Evolutionary conservation across 2,113 vertebrate species (phyloP).

Genomic region (Dromaius novaehollandiae): DNA sequence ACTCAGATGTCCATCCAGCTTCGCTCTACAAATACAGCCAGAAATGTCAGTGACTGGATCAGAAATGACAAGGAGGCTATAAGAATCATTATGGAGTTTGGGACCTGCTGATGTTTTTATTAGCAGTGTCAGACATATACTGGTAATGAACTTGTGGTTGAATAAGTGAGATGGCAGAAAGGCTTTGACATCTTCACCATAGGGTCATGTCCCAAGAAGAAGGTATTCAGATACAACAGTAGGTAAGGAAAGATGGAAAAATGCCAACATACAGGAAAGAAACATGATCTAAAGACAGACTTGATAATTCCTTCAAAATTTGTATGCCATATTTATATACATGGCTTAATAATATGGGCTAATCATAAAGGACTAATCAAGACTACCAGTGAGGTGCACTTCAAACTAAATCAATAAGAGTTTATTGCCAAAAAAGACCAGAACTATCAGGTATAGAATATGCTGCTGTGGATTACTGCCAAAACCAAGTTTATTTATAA

Average conservation of each 20-base stretch:
- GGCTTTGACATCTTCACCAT: not conserved
- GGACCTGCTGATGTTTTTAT: not conserved
- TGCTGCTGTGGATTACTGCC: not conserved
- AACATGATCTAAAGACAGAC: not conserved
- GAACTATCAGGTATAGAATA: not conserved
- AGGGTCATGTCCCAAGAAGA: not conserved
- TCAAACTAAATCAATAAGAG: not conserved
- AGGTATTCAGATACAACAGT: not conserved
- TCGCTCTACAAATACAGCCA: not conserved
- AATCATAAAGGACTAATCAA: not conserved
- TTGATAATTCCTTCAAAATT: not conserved
- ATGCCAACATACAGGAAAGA: not conserved
- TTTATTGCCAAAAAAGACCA: not conserved
- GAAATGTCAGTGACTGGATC: not conserved
- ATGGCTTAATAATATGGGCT: not conserved
- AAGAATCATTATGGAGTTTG: not conserved
- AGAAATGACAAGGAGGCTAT: not conserved
- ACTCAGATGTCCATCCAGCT: not conserved
- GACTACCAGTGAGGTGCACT: not conserved
- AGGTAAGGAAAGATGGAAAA: not conserved
- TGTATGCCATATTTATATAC: not conserved
- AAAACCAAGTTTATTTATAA: slow-evolving; percentile 11
- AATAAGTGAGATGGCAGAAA: not conserved
- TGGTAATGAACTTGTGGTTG: not conserved
- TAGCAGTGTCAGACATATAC: not conserved